phyloP scores from a whole-genome alignment of 2,113 vertebrate species.

The Charina bottae region DNA sequence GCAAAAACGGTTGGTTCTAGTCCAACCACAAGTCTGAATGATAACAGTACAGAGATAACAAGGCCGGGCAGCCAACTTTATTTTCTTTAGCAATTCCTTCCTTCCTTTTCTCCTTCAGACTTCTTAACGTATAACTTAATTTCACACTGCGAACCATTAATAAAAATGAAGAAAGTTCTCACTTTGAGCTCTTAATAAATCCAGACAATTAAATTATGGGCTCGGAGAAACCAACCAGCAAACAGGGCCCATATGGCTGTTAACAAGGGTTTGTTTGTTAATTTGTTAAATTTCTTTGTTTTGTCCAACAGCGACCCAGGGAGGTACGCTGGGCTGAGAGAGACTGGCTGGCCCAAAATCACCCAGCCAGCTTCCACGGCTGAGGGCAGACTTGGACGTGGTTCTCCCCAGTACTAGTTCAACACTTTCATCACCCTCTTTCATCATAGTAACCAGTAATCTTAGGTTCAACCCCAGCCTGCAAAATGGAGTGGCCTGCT shows the following conservation, averaged over 20 bases:
- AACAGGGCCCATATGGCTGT: not conserved
- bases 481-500: not conserved
- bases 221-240: not conserved
- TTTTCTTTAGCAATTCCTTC: not conserved
- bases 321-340: not conserved
- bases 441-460: not conserved
- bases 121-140: too few relatives aligned
- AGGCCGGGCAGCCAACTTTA: not conserved
- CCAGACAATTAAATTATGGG: not conserved
- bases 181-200: not conserved
- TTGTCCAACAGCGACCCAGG: not conserved
- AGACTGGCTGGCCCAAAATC: not conserved
- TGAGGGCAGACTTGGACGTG: not conserved
- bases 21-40: not conserved
- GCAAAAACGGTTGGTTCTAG: not conserved
- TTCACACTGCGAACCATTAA: not conserved
- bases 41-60: not conserved
- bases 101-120: not conserved
- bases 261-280: not conserved
- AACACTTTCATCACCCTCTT: not conserved
- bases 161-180: not conserved
- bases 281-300: not conserved
- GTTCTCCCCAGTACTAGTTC: not conserved
- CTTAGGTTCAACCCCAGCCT: not conserved
- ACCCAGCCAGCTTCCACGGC: not conserved